Conservation (phyloP, 1,140 invertebrate genomes). For the Pogonomyrmex barbatus region DNA sequence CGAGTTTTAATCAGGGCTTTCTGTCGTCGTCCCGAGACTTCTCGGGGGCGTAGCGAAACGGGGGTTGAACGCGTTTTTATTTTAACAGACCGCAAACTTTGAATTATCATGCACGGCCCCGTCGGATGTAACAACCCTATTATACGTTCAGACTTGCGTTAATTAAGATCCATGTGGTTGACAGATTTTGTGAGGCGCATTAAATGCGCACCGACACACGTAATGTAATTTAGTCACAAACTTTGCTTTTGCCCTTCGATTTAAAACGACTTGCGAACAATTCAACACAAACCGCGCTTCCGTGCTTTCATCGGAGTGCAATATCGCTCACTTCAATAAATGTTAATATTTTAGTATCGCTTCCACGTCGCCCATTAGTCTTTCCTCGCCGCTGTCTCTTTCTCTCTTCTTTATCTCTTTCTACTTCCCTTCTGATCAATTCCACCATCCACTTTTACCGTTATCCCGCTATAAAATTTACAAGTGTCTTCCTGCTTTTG, state of each 20-base stretch:
- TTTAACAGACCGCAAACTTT: constrained; percentile 4
- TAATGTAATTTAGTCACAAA: neutral
- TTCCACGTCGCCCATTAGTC: neutral
- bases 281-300: neutral
- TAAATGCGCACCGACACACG: neutral
- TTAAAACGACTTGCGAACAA: constrained; percentile 17
- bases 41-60: neutral
- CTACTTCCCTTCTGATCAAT: neutral
- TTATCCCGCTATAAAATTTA: neutral
- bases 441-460: neutral
- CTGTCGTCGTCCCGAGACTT: neutral
- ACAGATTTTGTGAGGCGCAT: constrained; percentile 34
- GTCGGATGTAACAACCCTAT: constrained; percentile 4
- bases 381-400: neutral
- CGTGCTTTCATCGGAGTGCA: neutral
- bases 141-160: constrained; percentile 18
- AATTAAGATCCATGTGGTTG: constrained; percentile 36
- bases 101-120: neutral
- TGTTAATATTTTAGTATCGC: constrained; percentile 35
- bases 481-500: neutral
- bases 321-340: neutral
- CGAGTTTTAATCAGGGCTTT: constrained; percentile 55
- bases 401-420: no score
- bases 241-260: neutral
- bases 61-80: neutral